Evolutionary conservation across 2,888 invertebrate species (phyloP).

Genomic region (Phasia obesa): DNA sequence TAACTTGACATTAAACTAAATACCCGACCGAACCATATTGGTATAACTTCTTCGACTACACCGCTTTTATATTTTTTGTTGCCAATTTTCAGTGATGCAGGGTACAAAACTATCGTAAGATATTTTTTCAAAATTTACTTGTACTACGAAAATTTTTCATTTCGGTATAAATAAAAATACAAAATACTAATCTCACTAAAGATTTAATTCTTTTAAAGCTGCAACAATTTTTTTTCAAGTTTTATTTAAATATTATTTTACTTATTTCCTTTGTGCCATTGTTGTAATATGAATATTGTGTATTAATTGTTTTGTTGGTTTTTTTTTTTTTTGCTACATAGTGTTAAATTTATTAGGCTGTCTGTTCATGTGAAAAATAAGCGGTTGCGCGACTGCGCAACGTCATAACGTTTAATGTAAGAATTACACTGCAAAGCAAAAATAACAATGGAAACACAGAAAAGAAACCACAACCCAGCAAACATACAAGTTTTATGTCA

Average conservation of each 20-base stretch:
- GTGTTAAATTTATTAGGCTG: constrained; percentile 46
- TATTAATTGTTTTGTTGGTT: constrained; percentile 11
- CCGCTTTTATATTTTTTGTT: too few relatives aligned
- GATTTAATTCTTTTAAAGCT: neutral
- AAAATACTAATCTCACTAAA: neutral
- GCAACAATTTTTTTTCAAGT: neutral
- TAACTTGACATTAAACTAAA: too few relatives aligned
- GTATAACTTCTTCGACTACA: too few relatives aligned
- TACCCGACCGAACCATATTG: too few relatives aligned
- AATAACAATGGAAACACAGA: neutral
- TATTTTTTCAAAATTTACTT: too few relatives aligned
- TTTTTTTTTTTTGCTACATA: neutral
- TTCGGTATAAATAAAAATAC: constrained; percentile 3
- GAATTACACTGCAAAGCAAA: constrained; percentile 18
- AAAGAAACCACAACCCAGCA: constrained; percentile 9
- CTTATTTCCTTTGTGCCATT: neutral
- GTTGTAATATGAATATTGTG: constrained; percentile 31
- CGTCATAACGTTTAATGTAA: constrained; percentile 48
- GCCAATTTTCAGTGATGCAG: too few relatives aligned
- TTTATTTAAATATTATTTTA: neutral
- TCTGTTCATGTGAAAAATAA: constrained; percentile 51
- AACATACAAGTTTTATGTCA: neutral
- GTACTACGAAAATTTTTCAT: too few relatives aligned
- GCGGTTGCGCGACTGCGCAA: constrained; percentile 60
- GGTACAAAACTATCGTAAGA: too few relatives aligned